Base-by-base conservation (phyloP, 1,140 invertebrate species). In the Nylanderia fulva region DNA sequence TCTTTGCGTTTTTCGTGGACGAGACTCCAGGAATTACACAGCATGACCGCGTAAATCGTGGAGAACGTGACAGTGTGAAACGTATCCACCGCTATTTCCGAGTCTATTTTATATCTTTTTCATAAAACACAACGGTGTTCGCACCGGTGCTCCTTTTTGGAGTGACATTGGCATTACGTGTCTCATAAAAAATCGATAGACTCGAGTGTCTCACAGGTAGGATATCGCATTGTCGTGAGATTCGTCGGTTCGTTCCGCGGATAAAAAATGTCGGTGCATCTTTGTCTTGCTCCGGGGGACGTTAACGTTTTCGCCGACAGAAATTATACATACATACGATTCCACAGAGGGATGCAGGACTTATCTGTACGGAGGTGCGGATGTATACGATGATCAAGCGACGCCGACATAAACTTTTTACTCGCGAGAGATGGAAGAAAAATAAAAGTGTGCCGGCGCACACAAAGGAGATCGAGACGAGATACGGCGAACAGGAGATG, bases 111-210 rank as follows among this genome's bases (percentile, higher is more conserved):
- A 72, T 82, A 82, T 72, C 18, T 71, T 33, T 39, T 82, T 72
- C 27, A 54, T 82, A 56, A 80, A 56, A 72, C 54, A 58, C n/a
- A 13, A n/a, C 52, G 64, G 52, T 71, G 68, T 71, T 68, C 36
- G 52, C 77, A 24, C 21, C 24, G 13, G 36, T 58, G 36, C 45
- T 8, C 24, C 27, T 60, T 82, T 82, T 82, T 33, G n/a, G 52
- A 82, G 77, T 82, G 66, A 82, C 52, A 45, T 71, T 52, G 48
- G 29, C 77, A 24, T 54, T 82, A 82, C 77, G 77, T 82, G 77
- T 58, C 66, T 58, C 77, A 71, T 82, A 82, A 82, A 82, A 72
- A 72, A 82, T 58, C 66, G 52, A 82, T 72, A 72, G 52, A 60
- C 36, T 21, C 33, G 52, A 82, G 36, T 45, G 64, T 24, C 52